Conservation (phyloP, 2,797 vertebrate species). For the Crenichthys baileyi region DNA sequence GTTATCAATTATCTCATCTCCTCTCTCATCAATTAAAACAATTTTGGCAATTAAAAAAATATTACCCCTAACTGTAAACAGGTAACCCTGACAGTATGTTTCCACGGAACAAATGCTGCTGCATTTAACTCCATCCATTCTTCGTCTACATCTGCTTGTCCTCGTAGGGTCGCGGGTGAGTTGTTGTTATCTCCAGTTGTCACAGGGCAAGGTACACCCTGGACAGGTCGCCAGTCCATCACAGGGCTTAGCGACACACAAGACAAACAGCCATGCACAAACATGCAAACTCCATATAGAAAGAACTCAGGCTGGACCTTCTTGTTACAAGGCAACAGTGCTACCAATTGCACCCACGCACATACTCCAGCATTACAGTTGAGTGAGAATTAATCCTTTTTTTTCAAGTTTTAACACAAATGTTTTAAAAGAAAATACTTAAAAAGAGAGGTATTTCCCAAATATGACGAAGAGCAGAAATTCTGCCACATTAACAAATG, state of each 20-base stretch:
- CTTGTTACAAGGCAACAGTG: neutral
- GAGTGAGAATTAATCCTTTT: neutral
- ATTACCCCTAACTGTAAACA: neutral
- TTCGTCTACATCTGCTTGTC: neutral
- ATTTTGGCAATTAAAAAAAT: constrained; percentile 18
- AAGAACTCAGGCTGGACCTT: neutral
- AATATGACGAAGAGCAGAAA: neutral
- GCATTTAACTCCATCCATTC: neutral
- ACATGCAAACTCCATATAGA: neutral
- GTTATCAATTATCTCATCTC: neutral
- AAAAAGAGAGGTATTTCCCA: neutral
- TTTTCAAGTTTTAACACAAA: neutral
- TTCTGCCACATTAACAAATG: neutral
- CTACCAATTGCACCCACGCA: neutral
- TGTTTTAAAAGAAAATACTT: neutral
- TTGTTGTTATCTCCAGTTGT: neutral
- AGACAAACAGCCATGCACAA: neutral
- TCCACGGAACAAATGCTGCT: no score
- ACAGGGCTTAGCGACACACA: neutral
- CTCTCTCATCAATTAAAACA: no score
- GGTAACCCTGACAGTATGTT: neutral
- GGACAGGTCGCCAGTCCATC: neutral
- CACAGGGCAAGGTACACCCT: neutral
- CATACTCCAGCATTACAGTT: neutral
- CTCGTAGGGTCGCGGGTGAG: no score